phyloP scores from a whole-genome alignment of 2,113 vertebrate genomes.

The Piprites chloris region DNA sequence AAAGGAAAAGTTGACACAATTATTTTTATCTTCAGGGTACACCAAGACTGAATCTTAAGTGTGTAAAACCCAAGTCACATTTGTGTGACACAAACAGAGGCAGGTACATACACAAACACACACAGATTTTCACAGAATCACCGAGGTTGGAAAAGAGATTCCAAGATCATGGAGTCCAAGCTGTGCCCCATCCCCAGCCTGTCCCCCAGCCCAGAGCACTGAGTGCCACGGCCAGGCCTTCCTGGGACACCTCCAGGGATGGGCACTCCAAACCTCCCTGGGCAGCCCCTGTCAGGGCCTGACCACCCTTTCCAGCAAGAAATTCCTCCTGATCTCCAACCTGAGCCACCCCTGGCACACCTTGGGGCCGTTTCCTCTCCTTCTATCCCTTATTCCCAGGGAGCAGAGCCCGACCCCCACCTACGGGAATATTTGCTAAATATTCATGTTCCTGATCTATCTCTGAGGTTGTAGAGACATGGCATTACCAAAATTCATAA shows the following conservation, averaged over 20 bases:
- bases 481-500: constrained; percentile 16
- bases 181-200: not conserved
- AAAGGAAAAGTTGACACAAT: not conserved
- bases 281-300: not conserved
- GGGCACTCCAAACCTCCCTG: not conserved
- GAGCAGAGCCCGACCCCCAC: rapidly evolving
- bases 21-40: not conserved
- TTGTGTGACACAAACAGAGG: not conserved
- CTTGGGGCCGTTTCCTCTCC: not conserved
- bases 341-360: not conserved
- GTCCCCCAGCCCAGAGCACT: not conserved
- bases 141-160: not conserved
- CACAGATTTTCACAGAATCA: not conserved
- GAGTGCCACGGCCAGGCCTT: not conserved
- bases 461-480: not conserved
- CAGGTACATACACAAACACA: not conserved
- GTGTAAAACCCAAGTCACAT: not conserved
- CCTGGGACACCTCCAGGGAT: not conserved
- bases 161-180: rapidly evolving
- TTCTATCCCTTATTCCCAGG: not conserved
- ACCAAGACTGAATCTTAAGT: not conserved
- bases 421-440: not conserved
- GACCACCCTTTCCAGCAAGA: not conserved
- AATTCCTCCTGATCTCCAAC: rapidly evolving
- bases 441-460: not conserved